Base-by-base conservation (phyloP, 2,797 vertebrate species). In the Serranus cabrilla region DNA sequence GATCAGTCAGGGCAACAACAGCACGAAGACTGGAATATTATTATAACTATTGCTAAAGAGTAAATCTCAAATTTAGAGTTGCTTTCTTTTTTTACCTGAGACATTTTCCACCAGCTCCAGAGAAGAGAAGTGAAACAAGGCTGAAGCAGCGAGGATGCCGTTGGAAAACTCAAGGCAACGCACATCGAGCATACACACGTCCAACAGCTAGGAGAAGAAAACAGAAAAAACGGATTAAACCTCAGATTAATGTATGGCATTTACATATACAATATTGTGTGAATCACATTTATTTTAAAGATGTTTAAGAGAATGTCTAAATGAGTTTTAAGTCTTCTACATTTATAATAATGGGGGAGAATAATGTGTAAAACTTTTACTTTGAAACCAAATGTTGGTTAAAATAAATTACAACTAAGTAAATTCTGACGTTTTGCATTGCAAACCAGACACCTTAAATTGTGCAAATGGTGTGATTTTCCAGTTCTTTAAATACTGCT, bases 121-220 rank as follows among this genome's bases (percentile, higher is more conserved):
- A 0, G 97, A 98, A 0, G 97, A 98, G 92, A 99, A 99, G 83
- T 99, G 98, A 89, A 98, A 99, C 45, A 99, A 90, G 58, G 97
- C 98, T 2, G 98, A 97, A 31, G 97, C 98, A 49, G 98, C 97
- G 3, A 99, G 95, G 2, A 98, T 63, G 7, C 98, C 95, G 0
- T 97, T 96, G 0, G 97, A 93, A 69, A 97, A 99, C 82, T 98
- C 96, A n/a, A 99, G 93, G 90, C 96, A 96, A 57, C 86, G 95
- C 5, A 97, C 81, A 61, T 99, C 98, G 11, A 99, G 89, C 83
- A 97, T 90, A 52, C 97, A 99, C 62, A 99, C 91, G 87, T 99
- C 97, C 89, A 99, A 83, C 61, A 99, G 93, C 98, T 96, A 50
- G 18, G 21, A 18, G 18, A 2, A 25, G 7, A 54, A 21, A 20